A percentile compares a stretch with the other conserved stretches of the same genome.
Conservation (phyloP, 2,888 invertebrate genomes). For the Campoplex nolae region DNA sequence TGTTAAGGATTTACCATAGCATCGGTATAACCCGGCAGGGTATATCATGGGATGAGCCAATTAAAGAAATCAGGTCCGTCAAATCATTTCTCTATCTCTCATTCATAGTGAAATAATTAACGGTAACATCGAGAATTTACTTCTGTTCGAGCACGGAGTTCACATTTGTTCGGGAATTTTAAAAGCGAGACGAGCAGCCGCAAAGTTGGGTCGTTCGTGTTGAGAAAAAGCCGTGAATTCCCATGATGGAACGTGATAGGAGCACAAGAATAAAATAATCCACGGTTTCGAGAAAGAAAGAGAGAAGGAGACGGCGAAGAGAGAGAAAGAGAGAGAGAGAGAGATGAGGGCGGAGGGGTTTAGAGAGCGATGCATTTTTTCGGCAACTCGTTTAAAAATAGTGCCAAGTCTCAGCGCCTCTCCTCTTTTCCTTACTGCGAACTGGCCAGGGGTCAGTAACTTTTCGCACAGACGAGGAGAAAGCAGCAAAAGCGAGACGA, state of each 20-base stretch:
- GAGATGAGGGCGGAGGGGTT: neutral
- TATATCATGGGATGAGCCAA: constrained; percentile 53
- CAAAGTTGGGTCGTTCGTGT: constrained; percentile 8
- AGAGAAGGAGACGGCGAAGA: constrained; percentile 27
- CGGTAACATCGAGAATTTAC: constrained; percentile 25
- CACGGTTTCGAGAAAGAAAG: constrained; percentile 29
- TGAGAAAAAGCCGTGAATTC: constrained; percentile 57
- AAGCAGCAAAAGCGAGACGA: constrained; percentile 72
- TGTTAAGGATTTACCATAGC: constrained; percentile 41
- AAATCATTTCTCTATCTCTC: constrained; percentile 40
- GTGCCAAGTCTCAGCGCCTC: constrained; percentile 75
- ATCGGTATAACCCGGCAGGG: constrained; percentile 25
- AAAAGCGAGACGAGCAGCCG: constrained; percentile 7
- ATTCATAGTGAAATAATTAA: constrained; percentile 58
- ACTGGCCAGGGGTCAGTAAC: constrained; percentile 85
- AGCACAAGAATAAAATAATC: constrained; percentile 64
- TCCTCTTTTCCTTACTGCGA: constrained; percentile 65
- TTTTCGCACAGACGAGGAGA: constrained; percentile 74
- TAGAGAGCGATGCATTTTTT: constrained; percentile 82
- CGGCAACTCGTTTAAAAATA: constrained; percentile 81
- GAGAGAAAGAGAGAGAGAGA: constrained; percentile 8
- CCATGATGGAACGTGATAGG: constrained; percentile 63
- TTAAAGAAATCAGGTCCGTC: constrained; percentile 67
- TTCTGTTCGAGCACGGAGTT: constrained; percentile 30
- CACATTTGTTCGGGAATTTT: constrained; percentile 33